A percentile compares a stretch with the other conserved stretches of the same genome.
phyloP scores from a whole-genome alignment of 1,140 invertebrate species.

The Drosophila watanabei region DNA sequence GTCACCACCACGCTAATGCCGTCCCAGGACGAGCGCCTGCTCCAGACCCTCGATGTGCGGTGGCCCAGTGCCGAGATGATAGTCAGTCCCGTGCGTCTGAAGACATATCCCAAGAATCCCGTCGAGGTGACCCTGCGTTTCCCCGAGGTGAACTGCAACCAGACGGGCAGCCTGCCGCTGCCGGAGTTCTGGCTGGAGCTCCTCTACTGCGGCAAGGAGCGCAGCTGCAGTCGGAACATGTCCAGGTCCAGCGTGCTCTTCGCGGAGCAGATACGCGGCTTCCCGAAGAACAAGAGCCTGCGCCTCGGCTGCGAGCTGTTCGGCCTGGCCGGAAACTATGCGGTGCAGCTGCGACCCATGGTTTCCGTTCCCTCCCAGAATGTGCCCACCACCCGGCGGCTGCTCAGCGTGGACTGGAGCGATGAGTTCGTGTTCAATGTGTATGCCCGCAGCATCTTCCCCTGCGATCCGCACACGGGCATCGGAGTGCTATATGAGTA shows the following conservation, averaged over 20 bases:
- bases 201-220: conserved; percentile 91
- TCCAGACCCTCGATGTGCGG: conserved; percentile 88
- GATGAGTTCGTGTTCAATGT: conserved; percentile 93
- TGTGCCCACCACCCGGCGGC: conserved; percentile 88
- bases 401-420: conserved; percentile 91
- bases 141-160: conserved; percentile 88
- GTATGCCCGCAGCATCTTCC: conserved; percentile 92
- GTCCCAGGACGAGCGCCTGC: conserved; percentile 70
- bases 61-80: conserved; percentile 91
- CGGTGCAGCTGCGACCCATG: conserved; percentile 88
- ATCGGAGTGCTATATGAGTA: conserved; percentile 93
- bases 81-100: conserved; percentile 90
- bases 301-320: conserved; percentile 91
- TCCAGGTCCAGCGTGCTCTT: conserved; percentile 87
- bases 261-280: conserved; percentile 90
- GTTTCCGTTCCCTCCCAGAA: conserved; percentile 86
- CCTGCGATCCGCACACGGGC: conserved; percentile 89
- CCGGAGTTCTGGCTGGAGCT: conserved; percentile 91
- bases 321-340: conserved; percentile 92
- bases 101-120: conserved; percentile 91
- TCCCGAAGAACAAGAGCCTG: conserved; percentile 89
- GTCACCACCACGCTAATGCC: conserved; percentile 77
- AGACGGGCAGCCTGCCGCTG: conserved; percentile 86
- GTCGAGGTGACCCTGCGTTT: conserved; percentile 91
- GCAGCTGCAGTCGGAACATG: conserved; percentile 76